Percentiles rank a stretch among this genome's conserved stretches.
These are phyloP conservation scores for Acanthis flammea DNA, from an alignment of 2,797 vertebrate species.

Conservation along the genomic window DNA sequence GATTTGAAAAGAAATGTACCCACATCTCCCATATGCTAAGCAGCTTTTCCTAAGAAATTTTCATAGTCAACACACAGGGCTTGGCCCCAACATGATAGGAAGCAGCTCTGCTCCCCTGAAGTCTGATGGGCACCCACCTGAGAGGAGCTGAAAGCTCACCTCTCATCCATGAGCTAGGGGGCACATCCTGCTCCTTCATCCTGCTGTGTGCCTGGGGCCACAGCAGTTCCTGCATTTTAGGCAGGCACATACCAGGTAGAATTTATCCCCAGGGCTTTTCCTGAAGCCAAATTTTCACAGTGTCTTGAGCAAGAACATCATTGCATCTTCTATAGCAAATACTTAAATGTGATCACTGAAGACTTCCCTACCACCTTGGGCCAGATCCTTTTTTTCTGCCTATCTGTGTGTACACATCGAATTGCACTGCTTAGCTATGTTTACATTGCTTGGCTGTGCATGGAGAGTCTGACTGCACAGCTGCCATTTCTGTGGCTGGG, in stretches of 20 bases:
- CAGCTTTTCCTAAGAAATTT: neutral
- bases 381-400: neutral
- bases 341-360: neutral
- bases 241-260: neutral
- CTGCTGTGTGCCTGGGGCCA: accelerated
- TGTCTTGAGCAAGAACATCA: neutral
- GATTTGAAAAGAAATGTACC: neutral
- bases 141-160: neutral
- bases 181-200: neutral
- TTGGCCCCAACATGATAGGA: neutral
- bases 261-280: neutral
- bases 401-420: neutral
- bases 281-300: neutral
- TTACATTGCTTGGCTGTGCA: neutral
- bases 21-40: neutral
- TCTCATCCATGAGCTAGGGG: neutral
- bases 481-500: slow-evolving; percentile 42
- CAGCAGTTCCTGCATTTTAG: neutral
- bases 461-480: neutral
- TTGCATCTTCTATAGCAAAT: neutral
- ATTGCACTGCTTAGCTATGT: neutral
- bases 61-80: neutral
- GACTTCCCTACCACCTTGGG: neutral
- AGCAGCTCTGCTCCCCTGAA: neutral
- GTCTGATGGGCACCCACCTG: neutral